Evolutionary conservation across 2,113 vertebrate species (phyloP).

Genomic region (Microtus montanus): DNA sequence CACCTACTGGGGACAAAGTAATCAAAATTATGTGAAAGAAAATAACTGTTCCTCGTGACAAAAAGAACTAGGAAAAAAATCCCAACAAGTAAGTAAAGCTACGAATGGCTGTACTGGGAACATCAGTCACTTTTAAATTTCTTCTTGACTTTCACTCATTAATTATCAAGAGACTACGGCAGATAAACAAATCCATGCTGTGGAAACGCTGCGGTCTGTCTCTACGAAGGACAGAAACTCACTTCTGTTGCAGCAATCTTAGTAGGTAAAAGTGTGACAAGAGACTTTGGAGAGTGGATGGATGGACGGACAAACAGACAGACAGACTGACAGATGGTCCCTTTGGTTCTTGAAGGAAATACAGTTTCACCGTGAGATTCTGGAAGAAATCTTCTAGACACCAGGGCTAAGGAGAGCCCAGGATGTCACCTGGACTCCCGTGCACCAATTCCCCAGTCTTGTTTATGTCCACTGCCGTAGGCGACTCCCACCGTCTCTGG

Average conservation of each 20-base stretch:
- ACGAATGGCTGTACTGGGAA: background rate
- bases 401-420: background rate
- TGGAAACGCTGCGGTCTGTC: background rate
- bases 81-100: background rate
- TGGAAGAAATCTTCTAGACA: background rate
- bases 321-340: background rate
- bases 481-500: background rate
- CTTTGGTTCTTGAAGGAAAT: background rate
- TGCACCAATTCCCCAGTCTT: background rate
- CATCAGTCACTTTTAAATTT: background rate
- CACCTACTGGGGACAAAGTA: background rate
- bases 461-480: background rate
- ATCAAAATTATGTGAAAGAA: constrained; percentile 14
- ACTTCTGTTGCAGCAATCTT: background rate
- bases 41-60: background rate
- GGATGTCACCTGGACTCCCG: background rate
- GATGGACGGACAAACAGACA: too few species aligned
- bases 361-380: background rate
- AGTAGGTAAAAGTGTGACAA: background rate
- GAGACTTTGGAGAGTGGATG: background rate
- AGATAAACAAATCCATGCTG: constrained; percentile 27
- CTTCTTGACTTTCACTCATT: background rate
- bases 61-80: constrained; percentile 44
- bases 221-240: constrained; percentile 34
- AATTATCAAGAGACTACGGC: background rate